phyloP scores from a whole-genome alignment of 2,888 invertebrate genomes.

The Phasia obesa region DNA sequence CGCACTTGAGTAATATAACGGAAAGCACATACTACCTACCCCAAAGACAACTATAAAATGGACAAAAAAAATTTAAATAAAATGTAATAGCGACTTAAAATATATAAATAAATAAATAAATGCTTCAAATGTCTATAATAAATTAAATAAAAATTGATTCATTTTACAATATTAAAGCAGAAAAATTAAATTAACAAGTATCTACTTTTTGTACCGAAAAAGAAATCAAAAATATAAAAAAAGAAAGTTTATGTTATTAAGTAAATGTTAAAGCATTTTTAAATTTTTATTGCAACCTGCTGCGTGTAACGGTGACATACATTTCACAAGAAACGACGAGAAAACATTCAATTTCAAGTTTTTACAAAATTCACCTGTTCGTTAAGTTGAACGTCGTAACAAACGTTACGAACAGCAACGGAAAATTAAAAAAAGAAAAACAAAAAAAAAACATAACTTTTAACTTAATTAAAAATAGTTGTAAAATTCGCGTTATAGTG shows the following conservation, averaged over 20 bases:
- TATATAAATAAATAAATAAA: slow-evolving; percentile 9
- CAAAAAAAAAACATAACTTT: slow-evolving; percentile 18
- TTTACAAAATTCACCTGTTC: slow-evolving; percentile 70
- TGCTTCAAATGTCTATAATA: slow-evolving; percentile 12
- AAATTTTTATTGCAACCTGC: slow-evolving; percentile 66
- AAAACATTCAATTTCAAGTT: slow-evolving; percentile 56
- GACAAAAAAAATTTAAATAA: slow-evolving; percentile 34
- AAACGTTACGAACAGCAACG: slow-evolving; percentile 9
- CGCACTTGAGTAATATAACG: slow-evolving; percentile 66
- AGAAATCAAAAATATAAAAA: slow-evolving; percentile 62
- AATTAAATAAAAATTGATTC: no score
- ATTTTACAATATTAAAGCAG: slow-evolving; percentile 20
- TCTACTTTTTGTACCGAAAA: slow-evolving; percentile 13
- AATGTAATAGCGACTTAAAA: slow-evolving; percentile 22
- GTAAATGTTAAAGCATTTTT: slow-evolving; percentile 49
- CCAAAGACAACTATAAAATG: slow-evolving; percentile 17
- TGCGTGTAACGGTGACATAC: slow-evolving; percentile 75
- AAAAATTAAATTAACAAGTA: slow-evolving; percentile 9
- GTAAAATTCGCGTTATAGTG: slow-evolving; percentile 8
- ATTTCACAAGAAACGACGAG: slow-evolving; percentile 69
- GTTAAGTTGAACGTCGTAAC: slow-evolving; percentile 27
- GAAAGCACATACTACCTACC: slow-evolving; percentile 43
- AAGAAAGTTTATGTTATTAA: slow-evolving; percentile 61
- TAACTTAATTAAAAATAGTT: slow-evolving; percentile 30
- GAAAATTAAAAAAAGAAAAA: slow-evolving; percentile 24